Percentiles rank a stretch among this genome's conserved stretches.
These are phyloP conservation scores for Coronaproctus castanopsis DNA, from an alignment of 2,888 invertebrate genomes.

Conservation along the genomic window DNA sequence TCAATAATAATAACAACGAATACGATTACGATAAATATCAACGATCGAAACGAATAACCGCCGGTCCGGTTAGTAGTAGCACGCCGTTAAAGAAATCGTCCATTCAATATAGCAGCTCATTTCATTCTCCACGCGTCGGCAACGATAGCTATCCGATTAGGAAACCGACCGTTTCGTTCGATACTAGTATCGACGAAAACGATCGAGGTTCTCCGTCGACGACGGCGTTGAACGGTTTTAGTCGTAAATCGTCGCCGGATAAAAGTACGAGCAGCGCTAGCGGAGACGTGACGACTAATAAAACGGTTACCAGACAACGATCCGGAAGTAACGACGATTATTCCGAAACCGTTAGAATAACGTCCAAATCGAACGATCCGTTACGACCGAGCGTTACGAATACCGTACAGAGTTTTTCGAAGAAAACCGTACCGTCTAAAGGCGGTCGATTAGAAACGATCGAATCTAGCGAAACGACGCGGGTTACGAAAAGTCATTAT, in stretches of 20 bases:
- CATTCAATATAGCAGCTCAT: background rate
- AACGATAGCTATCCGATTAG: slow-evolving; percentile 5
- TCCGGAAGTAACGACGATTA: slow-evolving; percentile 36
- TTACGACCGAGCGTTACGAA: slow-evolving; percentile 46
- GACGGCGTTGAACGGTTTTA: slow-evolving; percentile 13
- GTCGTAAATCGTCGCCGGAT: slow-evolving; percentile 16
- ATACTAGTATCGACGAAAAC: slow-evolving; percentile 6
- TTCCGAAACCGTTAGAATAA: slow-evolving; percentile 48
- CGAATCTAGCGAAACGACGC: slow-evolving; percentile 47
- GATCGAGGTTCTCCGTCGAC: slow-evolving; percentile 16
- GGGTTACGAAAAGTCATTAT: slow-evolving; percentile 42
- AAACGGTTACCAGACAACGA: background rate
- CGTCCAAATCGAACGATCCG: slow-evolving; percentile 44
- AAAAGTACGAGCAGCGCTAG: slow-evolving; percentile 15
- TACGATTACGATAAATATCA: slow-evolving; percentile 2
- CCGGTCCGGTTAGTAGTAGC: slow-evolving; percentile 16
- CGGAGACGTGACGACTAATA: slow-evolving; percentile 22
- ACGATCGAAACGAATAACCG: background rate
- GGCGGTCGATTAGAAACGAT: slow-evolving; percentile 46
- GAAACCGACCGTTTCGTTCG: slow-evolving; percentile 14
- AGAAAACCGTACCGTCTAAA: slow-evolving; percentile 43
- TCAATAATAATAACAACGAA: slow-evolving; percentile 38
- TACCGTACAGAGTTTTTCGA: slow-evolving; percentile 45
- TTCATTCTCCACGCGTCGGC: slow-evolving; percentile 12
- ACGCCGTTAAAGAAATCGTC: slow-evolving; percentile 21